Evolutionary conservation across 2,113 vertebrate genomes (phyloP).

Genomic region (Mionectes macconnelli): DNA sequence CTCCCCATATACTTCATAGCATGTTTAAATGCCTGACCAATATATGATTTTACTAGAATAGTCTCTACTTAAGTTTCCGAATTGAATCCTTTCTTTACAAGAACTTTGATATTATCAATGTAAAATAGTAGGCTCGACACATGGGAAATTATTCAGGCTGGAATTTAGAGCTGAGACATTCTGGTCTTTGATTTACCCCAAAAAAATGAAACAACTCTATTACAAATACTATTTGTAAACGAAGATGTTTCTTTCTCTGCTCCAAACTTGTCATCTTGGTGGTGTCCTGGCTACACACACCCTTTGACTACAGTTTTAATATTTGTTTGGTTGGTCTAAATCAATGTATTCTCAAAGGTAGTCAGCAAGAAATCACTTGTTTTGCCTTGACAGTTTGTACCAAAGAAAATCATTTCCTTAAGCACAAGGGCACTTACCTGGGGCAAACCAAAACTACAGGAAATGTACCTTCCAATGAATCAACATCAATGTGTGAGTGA

Average conservation of each 20-base stretch:
- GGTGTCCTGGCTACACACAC: neutral
- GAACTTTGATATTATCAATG: neutral
- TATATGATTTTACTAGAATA: neutral
- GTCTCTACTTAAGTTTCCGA: neutral
- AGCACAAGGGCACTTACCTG: neutral
- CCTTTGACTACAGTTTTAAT: neutral
- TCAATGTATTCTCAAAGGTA: neutral
- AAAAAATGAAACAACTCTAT: neutral
- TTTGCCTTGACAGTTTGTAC: neutral
- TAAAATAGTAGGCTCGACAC: neutral
- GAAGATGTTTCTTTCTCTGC: neutral
- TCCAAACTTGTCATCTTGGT: neutral
- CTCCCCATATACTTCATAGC: neutral
- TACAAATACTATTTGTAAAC: neutral
- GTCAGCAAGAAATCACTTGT: neutral
- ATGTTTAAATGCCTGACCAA: neutral
- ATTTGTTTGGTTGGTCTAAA: neutral
- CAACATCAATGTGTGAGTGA: neutral
- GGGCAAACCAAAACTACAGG: neutral
- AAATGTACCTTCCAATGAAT: neutral
- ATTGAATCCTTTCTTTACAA: neutral
- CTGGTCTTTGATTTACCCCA: neutral
- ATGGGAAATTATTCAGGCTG: neutral
- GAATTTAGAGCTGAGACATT: neutral
- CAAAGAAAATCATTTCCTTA: neutral